These are phyloP conservation scores for Meriones unguiculatus DNA, from an alignment of 2,113 vertebrate genomes.

Conservation along the genomic window DNA sequence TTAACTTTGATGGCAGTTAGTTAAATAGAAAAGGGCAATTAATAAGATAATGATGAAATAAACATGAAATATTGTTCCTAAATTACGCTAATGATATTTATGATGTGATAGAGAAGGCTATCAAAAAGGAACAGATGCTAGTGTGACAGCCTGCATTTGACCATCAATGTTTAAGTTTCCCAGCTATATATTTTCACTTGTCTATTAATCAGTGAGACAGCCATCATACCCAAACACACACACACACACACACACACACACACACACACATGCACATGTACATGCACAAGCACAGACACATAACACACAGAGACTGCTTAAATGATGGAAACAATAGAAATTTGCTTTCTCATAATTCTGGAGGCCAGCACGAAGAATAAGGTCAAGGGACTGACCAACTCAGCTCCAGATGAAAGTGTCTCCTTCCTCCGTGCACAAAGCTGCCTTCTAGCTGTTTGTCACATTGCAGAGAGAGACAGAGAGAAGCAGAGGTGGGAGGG, in stretches of 20 bases:
- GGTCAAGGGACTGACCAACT: neutral
- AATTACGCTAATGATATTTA: slow-evolving; percentile 8
- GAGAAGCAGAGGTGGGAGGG: neutral
- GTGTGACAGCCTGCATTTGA: neutral
- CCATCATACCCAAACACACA: neutral
- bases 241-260: neutral
- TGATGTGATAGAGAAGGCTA: neutral
- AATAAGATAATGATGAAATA: slow-evolving; percentile 15
- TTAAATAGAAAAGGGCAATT: neutral
- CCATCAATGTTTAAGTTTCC: neutral
- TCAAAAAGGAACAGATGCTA: neutral
- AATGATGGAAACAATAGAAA: neutral
- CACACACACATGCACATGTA: neutral
- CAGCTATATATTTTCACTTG: neutral
- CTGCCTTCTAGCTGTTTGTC: neutral
- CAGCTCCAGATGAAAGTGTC: no score
- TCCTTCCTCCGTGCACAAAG: neutral
- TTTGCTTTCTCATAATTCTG: neutral
- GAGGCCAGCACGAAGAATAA: neutral
- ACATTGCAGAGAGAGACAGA: rapidly evolving
- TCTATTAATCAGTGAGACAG: neutral
- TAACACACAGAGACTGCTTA: neutral
- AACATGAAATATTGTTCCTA: slow-evolving; percentile 7
- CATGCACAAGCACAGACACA: neutral
- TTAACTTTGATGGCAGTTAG: neutral